Evolutionary conservation across 2,113 vertebrate genomes (phyloP).

Genomic region (Nymphicus hollandicus): DNA sequence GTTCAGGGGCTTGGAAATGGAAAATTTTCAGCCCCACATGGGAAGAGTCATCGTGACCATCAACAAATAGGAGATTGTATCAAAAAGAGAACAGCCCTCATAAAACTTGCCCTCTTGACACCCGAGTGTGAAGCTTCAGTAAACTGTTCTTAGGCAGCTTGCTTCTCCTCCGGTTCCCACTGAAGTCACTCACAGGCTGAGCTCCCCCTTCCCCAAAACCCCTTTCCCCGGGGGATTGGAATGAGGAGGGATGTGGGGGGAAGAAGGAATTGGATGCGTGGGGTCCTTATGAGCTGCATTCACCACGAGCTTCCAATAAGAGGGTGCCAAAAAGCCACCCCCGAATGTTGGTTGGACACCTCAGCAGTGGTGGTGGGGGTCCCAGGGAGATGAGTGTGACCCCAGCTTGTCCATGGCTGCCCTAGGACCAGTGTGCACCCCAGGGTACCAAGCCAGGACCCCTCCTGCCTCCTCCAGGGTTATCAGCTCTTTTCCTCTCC

Average conservation of each 20-base stretch:
- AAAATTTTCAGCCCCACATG: background rate
- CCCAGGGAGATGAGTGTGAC: accelerated
- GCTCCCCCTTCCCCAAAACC: background rate
- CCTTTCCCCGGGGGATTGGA: too few species aligned
- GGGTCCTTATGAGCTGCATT: accelerated
- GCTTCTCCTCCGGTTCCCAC: background rate
- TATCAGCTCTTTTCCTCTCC: background rate
- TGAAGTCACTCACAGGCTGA: background rate
- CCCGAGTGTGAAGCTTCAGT: background rate
- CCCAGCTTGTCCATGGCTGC: background rate
- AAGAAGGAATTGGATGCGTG: background rate
- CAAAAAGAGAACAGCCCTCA: background rate
- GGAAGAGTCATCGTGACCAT: background rate
- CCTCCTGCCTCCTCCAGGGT: background rate
- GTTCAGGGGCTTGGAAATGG: background rate
- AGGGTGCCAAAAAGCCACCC: background rate
- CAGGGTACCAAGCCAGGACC: background rate
- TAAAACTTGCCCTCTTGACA: constrained; percentile 37
- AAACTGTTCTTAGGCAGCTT: background rate
- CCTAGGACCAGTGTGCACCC: background rate
- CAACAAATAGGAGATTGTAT: background rate
- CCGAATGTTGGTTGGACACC: too few species aligned
- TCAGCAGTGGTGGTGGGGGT: accelerated
- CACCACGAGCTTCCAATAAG: background rate
- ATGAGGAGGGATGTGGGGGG: background rate